Evolutionary conservation across 1,140 invertebrate species (phyloP).

Genomic region (Pollicipes pollicipes): DNA sequence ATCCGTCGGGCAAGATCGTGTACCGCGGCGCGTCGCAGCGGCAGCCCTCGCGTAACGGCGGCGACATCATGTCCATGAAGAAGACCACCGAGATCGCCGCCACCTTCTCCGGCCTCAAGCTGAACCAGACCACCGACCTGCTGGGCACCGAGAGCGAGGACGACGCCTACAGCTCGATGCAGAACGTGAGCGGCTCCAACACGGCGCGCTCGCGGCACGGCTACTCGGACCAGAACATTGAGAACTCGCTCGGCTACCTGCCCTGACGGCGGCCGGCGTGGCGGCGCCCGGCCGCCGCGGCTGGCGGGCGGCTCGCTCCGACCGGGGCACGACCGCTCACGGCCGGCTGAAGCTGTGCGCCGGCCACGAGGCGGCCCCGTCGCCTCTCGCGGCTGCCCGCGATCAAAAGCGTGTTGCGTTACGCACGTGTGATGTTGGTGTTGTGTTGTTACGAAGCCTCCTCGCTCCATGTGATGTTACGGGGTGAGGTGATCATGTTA

Average conservation of each 20-base stretch:
- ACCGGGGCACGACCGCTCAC: too few species aligned
- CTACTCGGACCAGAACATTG: conserved; percentile 26
- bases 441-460: too few species aligned
- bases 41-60: conserved; percentile 3
- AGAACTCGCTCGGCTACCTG: conserved; percentile 35
- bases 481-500: too few species aligned
- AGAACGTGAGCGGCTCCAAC: conserved; percentile 15
- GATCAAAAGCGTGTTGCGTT: too few species aligned
- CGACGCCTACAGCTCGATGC: conserved; percentile 23
- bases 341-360: too few species aligned
- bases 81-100: conserved; percentile 74
- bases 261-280: conserved; percentile 22
- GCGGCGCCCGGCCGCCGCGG: too few species aligned
- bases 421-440: too few species aligned
- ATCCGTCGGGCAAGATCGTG: conserved; percentile 31
- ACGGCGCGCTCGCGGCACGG: conserved; percentile 19
- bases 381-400: too few species aligned
- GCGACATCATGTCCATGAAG: conserved; percentile 46
- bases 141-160: conserved; percentile 19
- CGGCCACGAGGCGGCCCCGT: too few species aligned
- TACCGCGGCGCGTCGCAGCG: conserved; percentile 21
- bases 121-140: conserved; percentile 24
- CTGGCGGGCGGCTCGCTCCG: background rate
- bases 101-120: conserved; percentile 50
- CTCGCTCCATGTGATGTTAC: too few species aligned